phyloP scores from a whole-genome alignment of 2,888 invertebrate genomes.

The Ecliptopera silaceata region DNA sequence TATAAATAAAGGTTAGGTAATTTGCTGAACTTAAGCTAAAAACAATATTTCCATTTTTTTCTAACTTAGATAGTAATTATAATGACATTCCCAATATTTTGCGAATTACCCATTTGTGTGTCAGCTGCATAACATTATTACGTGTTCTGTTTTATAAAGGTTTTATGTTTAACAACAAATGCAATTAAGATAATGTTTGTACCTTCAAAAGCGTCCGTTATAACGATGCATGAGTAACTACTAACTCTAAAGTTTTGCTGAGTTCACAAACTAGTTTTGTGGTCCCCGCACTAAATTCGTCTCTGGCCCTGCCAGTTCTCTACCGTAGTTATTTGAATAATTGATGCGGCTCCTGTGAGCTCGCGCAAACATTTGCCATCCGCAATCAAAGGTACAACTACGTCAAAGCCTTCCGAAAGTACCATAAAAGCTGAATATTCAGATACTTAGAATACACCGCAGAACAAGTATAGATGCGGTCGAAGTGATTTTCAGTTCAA shows the following conservation, averaged over 20 bases:
- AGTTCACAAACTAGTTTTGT: background rate
- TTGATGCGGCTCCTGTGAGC: slow-evolving; percentile 71
- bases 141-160: too few relatives aligned
- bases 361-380: slow-evolving; percentile 74
- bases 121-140: too few relatives aligned
- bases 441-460: slow-evolving; percentile 2
- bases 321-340: slow-evolving; percentile 77
- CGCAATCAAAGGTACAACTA: slow-evolving; percentile 76
- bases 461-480: slow-evolving; percentile 1
- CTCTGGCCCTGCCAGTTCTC: slow-evolving; percentile 39
- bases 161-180: too few relatives aligned
- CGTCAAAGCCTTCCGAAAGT: slow-evolving; percentile 37
- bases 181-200: too few relatives aligned
- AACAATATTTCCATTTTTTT: too few relatives aligned
- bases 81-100: too few relatives aligned
- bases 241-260: background rate
- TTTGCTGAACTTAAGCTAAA: too few relatives aligned
- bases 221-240: too few relatives aligned
- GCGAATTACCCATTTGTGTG: too few relatives aligned
- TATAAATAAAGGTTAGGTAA: too few relatives aligned
- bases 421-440: slow-evolving; percentile 28
- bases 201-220: too few relatives aligned
- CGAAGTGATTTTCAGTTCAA: slow-evolving; percentile 2
- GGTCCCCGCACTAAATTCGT: slow-evolving; percentile 8
- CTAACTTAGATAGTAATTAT: too few relatives aligned